Base-by-base conservation (phyloP, 2,113 vertebrate species). In the Coregonus clupeaformis region DNA sequence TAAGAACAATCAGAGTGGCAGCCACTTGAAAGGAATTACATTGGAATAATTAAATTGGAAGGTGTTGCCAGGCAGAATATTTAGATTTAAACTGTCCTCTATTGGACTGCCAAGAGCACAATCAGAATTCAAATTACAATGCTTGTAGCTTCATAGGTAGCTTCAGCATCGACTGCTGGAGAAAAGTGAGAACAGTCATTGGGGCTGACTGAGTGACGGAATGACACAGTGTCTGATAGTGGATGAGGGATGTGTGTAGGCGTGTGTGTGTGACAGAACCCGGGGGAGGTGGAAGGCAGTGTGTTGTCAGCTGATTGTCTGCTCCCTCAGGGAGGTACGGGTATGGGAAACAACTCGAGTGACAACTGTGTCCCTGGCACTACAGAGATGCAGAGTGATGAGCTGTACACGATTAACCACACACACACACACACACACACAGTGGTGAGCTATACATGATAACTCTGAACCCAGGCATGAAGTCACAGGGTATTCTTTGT, bases 221-320 rank as follows among this genome's bases (percentile, higher is more conserved):
- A 71, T 72, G 32, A 74, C 57, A 74, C 71, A 69, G 64, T 73
- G 68, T 62, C 73, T 71, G 67, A 60, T 71, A 25, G 47, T 32
- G 6, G 64, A 30, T 22, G 64, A 14, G 71, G 55, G 67, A 14
- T 18, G 20, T 60, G 52, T 55, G 52, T 55, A 20, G 18, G 52
- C 20, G 52, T 55, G 52, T 55, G 68, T 47, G 74, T 55, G 12
- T 29, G 59, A 25, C 3, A 70, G 0, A 49, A 64, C 78, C 73
- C 60, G 7, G 36, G 71, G 67, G 68, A 27, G 25, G 20, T 13
- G 55, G 7, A 25, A 27, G 76, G 5, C 20, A 27, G 76, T 67
- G 69, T 42, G 30, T 22, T 49, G 59, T 14, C 64, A 45, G 64
- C 32, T 66, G 71, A 45, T 78, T 52, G 22, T 20, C 32, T 29